These are phyloP conservation scores for Silurus meridionalis DNA, from an alignment of 2,113 vertebrate species.

Conservation along the genomic window DNA sequence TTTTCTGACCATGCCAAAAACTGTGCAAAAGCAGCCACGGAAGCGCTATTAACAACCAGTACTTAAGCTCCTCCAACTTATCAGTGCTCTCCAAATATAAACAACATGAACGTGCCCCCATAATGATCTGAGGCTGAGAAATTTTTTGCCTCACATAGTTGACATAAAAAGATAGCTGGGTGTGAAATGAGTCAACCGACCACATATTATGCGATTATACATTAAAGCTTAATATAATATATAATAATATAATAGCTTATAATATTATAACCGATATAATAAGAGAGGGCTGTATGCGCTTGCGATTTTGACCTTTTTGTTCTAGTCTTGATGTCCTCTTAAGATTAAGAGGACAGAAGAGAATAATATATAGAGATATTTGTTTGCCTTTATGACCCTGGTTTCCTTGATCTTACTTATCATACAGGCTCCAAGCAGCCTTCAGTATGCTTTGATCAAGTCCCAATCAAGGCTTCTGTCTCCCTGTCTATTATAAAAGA, in stretches of 20 bases:
- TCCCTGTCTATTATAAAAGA: not conserved
- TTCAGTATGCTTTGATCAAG: conserved; percentile 43
- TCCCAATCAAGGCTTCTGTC: not conserved
- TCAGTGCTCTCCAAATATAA: conserved; percentile 24
- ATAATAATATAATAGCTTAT: too few species aligned
- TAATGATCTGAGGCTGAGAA: not conserved
- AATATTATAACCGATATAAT: not conserved
- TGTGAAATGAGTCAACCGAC: not conserved
- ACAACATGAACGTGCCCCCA: not conserved
- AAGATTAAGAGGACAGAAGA: not conserved
- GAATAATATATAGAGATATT: not conserved
- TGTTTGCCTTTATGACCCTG: not conserved
- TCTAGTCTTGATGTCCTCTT: not conserved
- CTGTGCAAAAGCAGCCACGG: not conserved
- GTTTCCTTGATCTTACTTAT: conserved; percentile 18
- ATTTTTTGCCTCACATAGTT: not conserved
- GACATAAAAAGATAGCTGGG: not conserved
- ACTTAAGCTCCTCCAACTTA: conserved; percentile 20
- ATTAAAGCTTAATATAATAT: too few species aligned
- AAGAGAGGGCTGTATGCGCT: not conserved
- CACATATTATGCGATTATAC: too few species aligned
- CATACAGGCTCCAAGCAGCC: not conserved
- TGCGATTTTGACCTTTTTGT: not conserved
- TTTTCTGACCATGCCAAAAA: conserved; percentile 18
- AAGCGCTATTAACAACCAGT: not conserved